These are phyloP conservation scores for Tokudaia muenninki DNA, from an alignment of 2,797 vertebrate genomes.

Conservation along the genomic window DNA sequence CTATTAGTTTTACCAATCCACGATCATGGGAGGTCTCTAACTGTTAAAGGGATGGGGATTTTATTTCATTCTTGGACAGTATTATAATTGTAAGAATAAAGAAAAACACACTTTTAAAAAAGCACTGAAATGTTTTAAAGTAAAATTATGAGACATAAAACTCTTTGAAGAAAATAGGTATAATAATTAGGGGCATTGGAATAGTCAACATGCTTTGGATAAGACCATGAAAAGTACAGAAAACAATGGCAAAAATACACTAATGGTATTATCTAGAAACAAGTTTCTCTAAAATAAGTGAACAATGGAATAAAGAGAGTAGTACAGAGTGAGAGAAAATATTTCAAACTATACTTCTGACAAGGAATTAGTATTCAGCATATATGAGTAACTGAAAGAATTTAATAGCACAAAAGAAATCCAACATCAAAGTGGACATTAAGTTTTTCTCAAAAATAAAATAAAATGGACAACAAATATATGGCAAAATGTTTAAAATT, in stretches of 20 bases:
- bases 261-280: not conserved
- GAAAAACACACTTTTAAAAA: not conserved
- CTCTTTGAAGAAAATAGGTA: not conserved
- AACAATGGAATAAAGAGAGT: not conserved
- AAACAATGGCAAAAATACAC: not conserved
- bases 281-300: not conserved
- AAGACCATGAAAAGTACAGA: not conserved
- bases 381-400: not conserved
- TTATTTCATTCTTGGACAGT: not conserved
- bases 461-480: not conserved
- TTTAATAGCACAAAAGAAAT: not conserved
- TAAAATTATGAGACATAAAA: not conserved
- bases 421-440: not conserved
- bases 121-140: not conserved
- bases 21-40: not conserved
- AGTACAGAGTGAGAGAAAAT: not conserved
- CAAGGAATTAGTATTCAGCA: not conserved
- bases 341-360: not conserved
- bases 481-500: not conserved
- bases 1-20: not conserved
- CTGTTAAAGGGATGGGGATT: constrained; percentile 15
- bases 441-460: not conserved
- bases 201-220: not conserved
- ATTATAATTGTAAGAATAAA: not conserved
- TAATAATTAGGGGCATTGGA: not conserved